Percentiles rank a stretch among this genome's conserved stretches.
Conservation (phyloP, 2,888 invertebrate genomes). For the Saturnia pavonia region DNA sequence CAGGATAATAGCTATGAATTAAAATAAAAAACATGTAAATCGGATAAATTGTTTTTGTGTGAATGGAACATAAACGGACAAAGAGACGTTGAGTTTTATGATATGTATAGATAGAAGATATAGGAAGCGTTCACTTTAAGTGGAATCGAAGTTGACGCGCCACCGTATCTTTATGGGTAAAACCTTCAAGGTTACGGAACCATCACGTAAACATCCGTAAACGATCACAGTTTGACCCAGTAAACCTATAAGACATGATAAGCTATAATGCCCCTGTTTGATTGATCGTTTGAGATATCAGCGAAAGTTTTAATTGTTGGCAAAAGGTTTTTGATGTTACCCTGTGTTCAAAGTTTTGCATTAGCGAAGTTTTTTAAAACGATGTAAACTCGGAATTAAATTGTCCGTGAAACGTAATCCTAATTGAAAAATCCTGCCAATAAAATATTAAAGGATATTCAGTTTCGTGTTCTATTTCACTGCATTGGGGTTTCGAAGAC, state of each 20-base stretch:
- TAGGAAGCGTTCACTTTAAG: no score
- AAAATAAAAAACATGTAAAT: no score
- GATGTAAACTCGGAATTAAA: background rate
- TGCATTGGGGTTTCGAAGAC: no score
- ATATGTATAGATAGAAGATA: no score
- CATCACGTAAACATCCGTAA: background rate
- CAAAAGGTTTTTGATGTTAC: background rate
- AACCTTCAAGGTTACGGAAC: background rate
- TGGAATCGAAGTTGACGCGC: no score
- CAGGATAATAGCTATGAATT: no score
- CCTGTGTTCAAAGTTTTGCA: background rate
- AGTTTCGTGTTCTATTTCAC: no score
- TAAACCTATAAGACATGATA: background rate
- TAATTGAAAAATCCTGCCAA: background rate
- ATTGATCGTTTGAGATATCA: background rate
- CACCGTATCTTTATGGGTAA: no score
- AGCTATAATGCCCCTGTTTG: background rate
- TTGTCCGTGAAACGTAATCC: background rate
- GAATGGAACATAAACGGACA: no score
- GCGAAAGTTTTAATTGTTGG: background rate
- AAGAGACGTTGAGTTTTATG: no score
- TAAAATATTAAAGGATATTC: background rate
- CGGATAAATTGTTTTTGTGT: no score
- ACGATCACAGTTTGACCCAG: background rate
- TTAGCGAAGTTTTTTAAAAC: background rate